Evolutionary conservation across 2,113 vertebrate species (phyloP).

Genomic region (Apodemus sylvaticus): DNA sequence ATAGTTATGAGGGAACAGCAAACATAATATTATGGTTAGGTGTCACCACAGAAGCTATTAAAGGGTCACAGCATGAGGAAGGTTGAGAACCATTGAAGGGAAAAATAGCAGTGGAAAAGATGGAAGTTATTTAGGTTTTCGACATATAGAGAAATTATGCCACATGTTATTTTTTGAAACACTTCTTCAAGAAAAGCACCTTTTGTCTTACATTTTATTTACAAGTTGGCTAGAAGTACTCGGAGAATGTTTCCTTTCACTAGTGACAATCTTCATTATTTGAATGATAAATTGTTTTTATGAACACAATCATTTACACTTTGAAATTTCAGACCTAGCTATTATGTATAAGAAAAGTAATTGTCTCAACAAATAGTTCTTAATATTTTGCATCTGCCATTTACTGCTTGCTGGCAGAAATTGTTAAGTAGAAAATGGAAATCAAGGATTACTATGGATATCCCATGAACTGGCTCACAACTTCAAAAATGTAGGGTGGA

Average conservation of each 20-base stretch:
- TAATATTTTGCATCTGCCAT: background rate
- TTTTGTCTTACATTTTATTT: slow-evolving; percentile 1
- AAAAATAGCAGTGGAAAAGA: background rate
- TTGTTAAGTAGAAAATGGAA: background rate
- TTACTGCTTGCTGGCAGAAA: background rate
- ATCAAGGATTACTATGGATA: background rate
- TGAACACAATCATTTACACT: background rate
- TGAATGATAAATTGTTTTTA: background rate
- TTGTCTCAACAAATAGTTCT: background rate
- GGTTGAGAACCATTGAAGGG: background rate
- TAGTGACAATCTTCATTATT: background rate
- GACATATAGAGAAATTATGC: background rate
- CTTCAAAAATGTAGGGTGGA: background rate
- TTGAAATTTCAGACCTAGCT: background rate
- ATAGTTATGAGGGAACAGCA: background rate
- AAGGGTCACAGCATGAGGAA: background rate
- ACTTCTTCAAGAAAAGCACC: background rate
- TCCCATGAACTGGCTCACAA: background rate
- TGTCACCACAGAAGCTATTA: background rate
- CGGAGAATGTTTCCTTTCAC: background rate
- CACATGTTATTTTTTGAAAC: background rate
- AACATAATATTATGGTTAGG: background rate
- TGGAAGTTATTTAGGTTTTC: background rate
- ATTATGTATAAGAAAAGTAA: background rate
- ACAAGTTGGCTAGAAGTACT: slow-evolving; percentile 28